Evolutionary conservation across 1,140 invertebrate genomes (phyloP), one percentile per base, ranked within the genome.

Genomic region (Daktulosphaira vitifoliae): DNA sequence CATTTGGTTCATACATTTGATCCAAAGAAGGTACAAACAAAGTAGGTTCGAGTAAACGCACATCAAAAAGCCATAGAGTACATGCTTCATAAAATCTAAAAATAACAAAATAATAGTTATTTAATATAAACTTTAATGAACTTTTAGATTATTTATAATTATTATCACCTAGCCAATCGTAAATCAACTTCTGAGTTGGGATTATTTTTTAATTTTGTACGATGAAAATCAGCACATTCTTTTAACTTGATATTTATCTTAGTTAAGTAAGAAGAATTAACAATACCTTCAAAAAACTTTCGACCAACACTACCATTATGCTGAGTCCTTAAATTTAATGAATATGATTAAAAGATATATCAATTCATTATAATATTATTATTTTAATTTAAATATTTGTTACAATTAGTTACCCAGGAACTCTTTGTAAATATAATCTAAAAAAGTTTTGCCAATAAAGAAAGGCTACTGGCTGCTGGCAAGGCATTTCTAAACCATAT

Each of bases 391-490:
- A 46, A n/a, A 46, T 53, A 8, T 11, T 16, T 65, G 15, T 18
- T 0, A 48, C 18, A 8, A 51, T 5, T 8, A 71, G 68, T 70
- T 71, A 82, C 78, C 79, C 78, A 44, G 82, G 78, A 67, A 84
- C 75, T 69, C 85, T 74, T 50, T 82, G 79, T 37, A 92, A 78
- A 71, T 83, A 91, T 2, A 90, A 76, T 13, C 75, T 75, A 70
- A 92, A 90, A 72, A 92, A 92, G 70, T 86, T 83, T 72, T 92
- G 89, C 81, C 87, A 89, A 1, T 89, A 73, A 9, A 90, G 75
- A 7, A 86, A 81, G 15, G 87, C 73, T 9, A 90, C 71, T 11
- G 86, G 84, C 76, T 90, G 86, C 68, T 84, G 81, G 53, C 82
- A 69, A 4, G 83, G 80, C 65, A 85, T 83, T 70, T 84, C 85